These are phyloP conservation scores for Apotomis betuletana DNA, from an alignment of 2,888 invertebrate species.

Conservation along the genomic window DNA sequence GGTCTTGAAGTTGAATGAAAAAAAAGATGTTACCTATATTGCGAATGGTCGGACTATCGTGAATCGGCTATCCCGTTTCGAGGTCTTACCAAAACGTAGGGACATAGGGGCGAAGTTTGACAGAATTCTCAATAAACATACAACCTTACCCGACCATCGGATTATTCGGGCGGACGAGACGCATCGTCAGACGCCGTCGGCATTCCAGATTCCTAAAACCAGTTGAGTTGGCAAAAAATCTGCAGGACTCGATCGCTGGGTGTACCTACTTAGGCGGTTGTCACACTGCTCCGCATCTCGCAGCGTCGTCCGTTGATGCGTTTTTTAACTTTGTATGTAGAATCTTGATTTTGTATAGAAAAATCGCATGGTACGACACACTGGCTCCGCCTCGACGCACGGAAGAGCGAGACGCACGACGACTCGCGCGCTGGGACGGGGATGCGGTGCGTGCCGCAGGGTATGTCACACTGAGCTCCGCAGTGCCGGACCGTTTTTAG, in stretches of 20 bases:
- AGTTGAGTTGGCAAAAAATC: conserved; percentile 18
- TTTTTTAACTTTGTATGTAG: too few relatives aligned
- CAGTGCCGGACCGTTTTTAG: too few relatives aligned
- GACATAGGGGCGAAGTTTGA: not conserved
- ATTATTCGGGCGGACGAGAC: not conserved
- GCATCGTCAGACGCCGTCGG: conserved; percentile 19
- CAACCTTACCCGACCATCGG: not conserved
- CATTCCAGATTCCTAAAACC: conserved; percentile 19
- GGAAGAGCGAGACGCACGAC: too few relatives aligned
- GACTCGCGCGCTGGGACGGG: too few relatives aligned
- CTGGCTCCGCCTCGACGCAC: too few relatives aligned
- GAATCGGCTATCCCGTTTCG: conserved; percentile 5
- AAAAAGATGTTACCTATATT: not conserved
- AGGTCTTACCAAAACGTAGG: not conserved
- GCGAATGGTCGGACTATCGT: conserved; percentile 3
- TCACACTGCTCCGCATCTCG: too few relatives aligned
- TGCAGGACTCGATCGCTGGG: conserved; percentile 13
- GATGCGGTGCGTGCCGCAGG: too few relatives aligned
- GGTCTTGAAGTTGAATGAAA: too few relatives aligned
- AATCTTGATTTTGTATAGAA: too few relatives aligned
- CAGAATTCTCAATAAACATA: not conserved
- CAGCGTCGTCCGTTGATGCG: too few relatives aligned
- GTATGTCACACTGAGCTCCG: too few relatives aligned
- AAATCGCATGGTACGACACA: too few relatives aligned
- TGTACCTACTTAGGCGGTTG: not conserved